Percentiles rank a stretch among this genome's conserved stretches.
phyloP scores from a whole-genome alignment of 2,888 invertebrate genomes.

The Cetonia aurata region DNA sequence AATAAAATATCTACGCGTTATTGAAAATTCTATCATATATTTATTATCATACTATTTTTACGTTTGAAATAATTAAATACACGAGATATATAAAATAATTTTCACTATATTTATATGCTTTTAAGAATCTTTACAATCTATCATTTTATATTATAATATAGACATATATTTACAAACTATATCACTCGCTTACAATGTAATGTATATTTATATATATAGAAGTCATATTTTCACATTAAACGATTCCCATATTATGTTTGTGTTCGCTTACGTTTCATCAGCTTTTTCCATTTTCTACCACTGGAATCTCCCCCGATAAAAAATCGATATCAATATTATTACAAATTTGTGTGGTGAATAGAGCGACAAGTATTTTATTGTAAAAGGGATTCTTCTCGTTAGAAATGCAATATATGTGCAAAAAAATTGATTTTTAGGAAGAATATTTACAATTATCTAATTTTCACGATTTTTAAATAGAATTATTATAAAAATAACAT shows the following conservation, averaged over 20 bases:
- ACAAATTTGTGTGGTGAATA: no score
- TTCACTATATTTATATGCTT: constrained; percentile 32
- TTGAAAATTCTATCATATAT: no score
- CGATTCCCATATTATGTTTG: no score
- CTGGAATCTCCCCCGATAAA: no score
- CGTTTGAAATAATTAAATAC: constrained; percentile 11
- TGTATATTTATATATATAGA: not conserved
- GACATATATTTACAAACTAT: constrained; percentile 46
- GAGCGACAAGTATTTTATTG: no score
- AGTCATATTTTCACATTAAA: constrained; percentile 4
- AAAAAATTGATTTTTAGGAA: constrained; percentile 24
- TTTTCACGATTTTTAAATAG: constrained; percentile 3
- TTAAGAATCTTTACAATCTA: constrained; percentile 36
- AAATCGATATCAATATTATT: no score
- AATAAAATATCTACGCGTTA: no score
- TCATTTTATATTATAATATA: constrained; percentile 13
- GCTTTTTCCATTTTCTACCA: not conserved
- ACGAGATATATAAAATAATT: constrained; percentile 36
- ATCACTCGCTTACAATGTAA: constrained; percentile 30
- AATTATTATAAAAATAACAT: constrained; percentile 18
- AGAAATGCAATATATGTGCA: not conserved
- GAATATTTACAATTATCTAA: constrained; percentile 33
- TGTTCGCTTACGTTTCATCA: no score
- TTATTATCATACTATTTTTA: not conserved
- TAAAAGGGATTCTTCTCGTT: no score